Evolutionary conservation across 1,140 invertebrate species (phyloP).

Genomic region (Caerostris extrusa): DNA sequence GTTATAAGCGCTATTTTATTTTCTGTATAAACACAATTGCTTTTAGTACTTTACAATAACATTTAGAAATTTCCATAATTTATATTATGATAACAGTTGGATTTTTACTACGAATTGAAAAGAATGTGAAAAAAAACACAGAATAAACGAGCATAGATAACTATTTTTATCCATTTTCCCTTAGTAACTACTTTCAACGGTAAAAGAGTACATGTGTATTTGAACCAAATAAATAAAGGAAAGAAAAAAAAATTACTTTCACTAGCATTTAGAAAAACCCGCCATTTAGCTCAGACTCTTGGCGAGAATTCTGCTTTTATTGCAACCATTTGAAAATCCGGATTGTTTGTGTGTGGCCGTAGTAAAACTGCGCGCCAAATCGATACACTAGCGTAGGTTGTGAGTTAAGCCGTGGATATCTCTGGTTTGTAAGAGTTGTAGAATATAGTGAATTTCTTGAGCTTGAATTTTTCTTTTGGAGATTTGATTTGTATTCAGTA

Average conservation of each 20-base stretch:
- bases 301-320: not conserved
- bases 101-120: not conserved
- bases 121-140: not conserved
- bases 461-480: too few species aligned
- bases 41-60: too few species aligned
- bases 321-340: not conserved
- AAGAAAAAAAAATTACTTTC: not conserved
- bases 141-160: not conserved
- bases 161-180: conserved; percentile 21
- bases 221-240: not conserved
- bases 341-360: not conserved
- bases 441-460: too few species aligned
- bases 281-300: not conserved
- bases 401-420: too few species aligned
- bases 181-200: not conserved
- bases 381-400: not conserved
- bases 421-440: too few species aligned
- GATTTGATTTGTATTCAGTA: not conserved
- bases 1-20: too few species aligned
- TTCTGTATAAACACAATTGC: too few species aligned
- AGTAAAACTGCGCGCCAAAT: conserved; percentile 14
- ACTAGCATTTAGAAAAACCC: not conserved
- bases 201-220: not conserved
- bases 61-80: not conserved
- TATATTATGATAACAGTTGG: not conserved